A percentile compares a stretch with the other conserved stretches of the same genome.
phyloP scores from a whole-genome alignment of 2,888 invertebrate species.

The Atrina japonica region DNA sequence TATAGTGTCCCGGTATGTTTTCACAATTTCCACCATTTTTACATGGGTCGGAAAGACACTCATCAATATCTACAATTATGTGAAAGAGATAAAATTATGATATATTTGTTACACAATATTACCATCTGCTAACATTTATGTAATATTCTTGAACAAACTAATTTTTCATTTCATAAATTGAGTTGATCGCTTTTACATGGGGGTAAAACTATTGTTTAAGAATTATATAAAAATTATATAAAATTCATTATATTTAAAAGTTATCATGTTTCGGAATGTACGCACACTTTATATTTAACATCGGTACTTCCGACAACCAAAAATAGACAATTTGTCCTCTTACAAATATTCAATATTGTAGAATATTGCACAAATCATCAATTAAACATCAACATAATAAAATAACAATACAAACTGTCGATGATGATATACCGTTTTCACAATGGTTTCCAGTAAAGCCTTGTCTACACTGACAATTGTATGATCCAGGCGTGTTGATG shows the following conservation, averaged over 20 bases:
- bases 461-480: slow-evolving; percentile 4
- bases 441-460: slow-evolving; percentile 9
- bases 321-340: too few relatives aligned
- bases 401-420: background rate
- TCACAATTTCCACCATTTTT: slow-evolving; percentile 15
- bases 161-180: too few relatives aligned
- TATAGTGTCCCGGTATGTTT: background rate
- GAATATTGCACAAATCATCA: too few relatives aligned
- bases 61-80: slow-evolving; percentile 12
- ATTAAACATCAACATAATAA: too few relatives aligned
- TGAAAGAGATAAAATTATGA: background rate
- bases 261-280: too few relatives aligned
- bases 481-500: slow-evolving; percentile 14
- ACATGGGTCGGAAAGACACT: background rate
- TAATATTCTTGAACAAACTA: too few relatives aligned
- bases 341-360: too few relatives aligned
- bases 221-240: background rate
- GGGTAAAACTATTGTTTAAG: background rate
- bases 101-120: too few relatives aligned
- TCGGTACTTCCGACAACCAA: too few relatives aligned
- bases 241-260: background rate
- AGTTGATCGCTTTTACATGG: background rate
- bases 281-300: too few relatives aligned
- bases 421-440: background rate
- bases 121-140: too few relatives aligned